Base-by-base conservation (phyloP, 2,113 vertebrate genomes). In the Calonectris borealis region DNA sequence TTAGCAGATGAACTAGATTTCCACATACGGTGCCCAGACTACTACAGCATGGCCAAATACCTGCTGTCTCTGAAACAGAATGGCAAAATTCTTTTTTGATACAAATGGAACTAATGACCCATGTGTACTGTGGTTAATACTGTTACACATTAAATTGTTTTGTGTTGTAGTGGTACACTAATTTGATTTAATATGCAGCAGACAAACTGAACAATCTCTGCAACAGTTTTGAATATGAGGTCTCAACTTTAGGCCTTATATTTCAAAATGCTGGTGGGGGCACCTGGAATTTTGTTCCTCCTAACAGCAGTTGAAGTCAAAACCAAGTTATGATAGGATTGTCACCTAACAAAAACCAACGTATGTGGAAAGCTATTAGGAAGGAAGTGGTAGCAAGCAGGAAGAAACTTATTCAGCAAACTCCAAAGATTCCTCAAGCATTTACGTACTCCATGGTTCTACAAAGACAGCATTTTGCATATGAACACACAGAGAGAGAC, bases 391-490 rank as follows among this genome's bases (percentile, higher is more conserved):
- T 61, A 42, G 38, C 52, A 31, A 96, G 88, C 48, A 84, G 54
- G 17, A 32, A 95, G 64, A 86, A 83, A 42, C 71, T 62, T 80
- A 44, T 4, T 83, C 81, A 86, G 66, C 17, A 64, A 51, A 26
- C 31, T 72, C 69, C 54, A 46, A 68, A 95, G 64, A 57, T 40
- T 70, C n/a, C 73, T 94, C 32, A 16, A 72, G 61, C 27, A 65
- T 90, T 93, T 61, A 49, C 27, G 31, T 25, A 72, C 72, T 90
- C 40, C 32, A 8, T 4, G 38, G 80, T 86, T 96, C 75, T 96
- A 57, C 46, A 85, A 55, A 91, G 83, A 78, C 57, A 81, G 42
- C 44, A 80, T 79, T 95, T 97, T 96, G 79, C 73, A 44, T 66
- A 86, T 34, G 49, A 75, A 46, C 51, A 76, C 51, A 76, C 14